These are phyloP conservation scores for Lutjanus campechanus DNA, from an alignment of 2,797 vertebrate species.

Conservation along the genomic window DNA sequence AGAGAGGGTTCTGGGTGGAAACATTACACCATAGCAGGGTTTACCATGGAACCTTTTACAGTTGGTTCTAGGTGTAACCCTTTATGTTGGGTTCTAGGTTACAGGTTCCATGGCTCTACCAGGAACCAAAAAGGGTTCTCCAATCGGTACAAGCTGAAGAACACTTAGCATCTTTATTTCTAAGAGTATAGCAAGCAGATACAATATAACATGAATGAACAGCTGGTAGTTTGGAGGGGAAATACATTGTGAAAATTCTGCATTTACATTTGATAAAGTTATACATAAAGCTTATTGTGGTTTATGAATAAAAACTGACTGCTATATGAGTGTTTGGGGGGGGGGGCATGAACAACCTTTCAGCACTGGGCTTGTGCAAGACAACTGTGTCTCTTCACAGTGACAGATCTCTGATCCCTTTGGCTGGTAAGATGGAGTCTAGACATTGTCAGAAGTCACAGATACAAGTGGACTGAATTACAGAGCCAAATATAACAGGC, in stretches of 20 bases:
- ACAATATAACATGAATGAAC: background rate
- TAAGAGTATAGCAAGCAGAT: background rate
- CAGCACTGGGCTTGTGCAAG: slow-evolving; percentile 11
- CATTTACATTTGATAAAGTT: background rate
- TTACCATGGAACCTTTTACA: no score
- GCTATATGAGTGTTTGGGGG: background rate
- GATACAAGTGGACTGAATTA: slow-evolving; percentile 49
- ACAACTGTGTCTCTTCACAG: slow-evolving; percentile 49
- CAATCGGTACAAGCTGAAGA: no score
- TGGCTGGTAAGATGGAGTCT: slow-evolving; percentile 58
- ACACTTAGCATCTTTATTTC: no score
- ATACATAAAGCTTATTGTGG: background rate
- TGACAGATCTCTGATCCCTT: slow-evolving; percentile 51
- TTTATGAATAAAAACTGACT: background rate
- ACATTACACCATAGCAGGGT: no score
- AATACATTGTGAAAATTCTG: background rate
- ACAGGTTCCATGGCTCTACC: no score
- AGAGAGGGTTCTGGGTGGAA: no score
- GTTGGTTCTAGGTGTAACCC: no score
- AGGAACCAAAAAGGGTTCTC: no score
- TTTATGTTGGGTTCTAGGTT: no score
- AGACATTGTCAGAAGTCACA: slow-evolving; percentile 65
- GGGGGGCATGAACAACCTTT: slow-evolving; percentile 54
- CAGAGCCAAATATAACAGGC: slow-evolving; percentile 67
- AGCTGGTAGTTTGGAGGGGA: background rate